Base-by-base conservation (phyloP, 2,888 invertebrate species). In the Mesoligia furuncula region DNA sequence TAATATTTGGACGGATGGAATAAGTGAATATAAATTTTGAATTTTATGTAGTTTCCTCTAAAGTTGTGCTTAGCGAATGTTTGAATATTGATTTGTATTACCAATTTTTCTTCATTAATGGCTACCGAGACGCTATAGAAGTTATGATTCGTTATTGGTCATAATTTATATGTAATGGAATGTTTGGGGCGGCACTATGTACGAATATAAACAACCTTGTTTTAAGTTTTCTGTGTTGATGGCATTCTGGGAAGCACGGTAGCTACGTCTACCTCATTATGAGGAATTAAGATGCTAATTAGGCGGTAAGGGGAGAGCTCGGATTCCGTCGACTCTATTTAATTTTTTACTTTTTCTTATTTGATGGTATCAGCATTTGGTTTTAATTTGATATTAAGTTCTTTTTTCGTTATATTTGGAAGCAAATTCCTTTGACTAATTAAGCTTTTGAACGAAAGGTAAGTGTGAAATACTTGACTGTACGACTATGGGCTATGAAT, bases 261-360 rank as follows among this genome's bases (percentile, higher is more conserved):
- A 94, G 94, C 94, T 71, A 79, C 80, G 77, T 89, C 85, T 85
- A 83, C 90, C 90, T 93, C 90, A 92, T 93, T 93, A 93, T 88
- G 85, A 91, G 84, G 88, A 93, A 94, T 95, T 94, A 93, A 93
- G 88, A 93, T 94, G 92, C 92, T 94, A 94, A 95, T 95, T 92
- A 93, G 90, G 87, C 89, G 83, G 90, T 88, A 89, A 87, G 86
- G 90, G 88, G 88, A 90, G 76, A 81, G 88, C 86, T 85, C 83
- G 89, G 91, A 92, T 92, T 90, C 90, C 91, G 86, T 87, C 61
- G 82, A 66, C 59, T 75, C 80, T 73, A 80, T 81, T 81, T 48
- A 39, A 65, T 80, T 87, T 80, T 80, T 81, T 68, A 77, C 73
- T 75, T 81, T 79, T 87, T 79, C 72, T 83, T 45, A 78, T 84